Conservation (phyloP, 2,888 invertebrate species). For the Lycocerus yunnanus region DNA sequence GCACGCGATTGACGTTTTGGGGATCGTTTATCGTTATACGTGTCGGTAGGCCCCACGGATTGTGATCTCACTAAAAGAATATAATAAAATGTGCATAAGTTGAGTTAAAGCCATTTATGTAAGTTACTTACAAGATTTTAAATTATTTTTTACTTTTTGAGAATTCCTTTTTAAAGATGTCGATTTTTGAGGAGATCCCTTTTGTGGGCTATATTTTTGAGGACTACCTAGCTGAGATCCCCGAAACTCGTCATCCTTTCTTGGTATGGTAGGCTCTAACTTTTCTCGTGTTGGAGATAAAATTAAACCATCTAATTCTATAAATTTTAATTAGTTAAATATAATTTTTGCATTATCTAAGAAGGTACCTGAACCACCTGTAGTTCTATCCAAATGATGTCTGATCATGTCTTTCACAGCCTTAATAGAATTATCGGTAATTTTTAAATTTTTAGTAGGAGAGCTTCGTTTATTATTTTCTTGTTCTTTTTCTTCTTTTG, state of each 20-base stretch:
- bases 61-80: slow-evolving; percentile 65
- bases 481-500: slow-evolving; percentile 85
- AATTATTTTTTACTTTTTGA: slow-evolving; percentile 62
- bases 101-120: not conserved
- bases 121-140: slow-evolving; percentile 54
- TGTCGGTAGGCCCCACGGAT: slow-evolving; percentile 69
- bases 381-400: slow-evolving; percentile 73
- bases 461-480: slow-evolving; percentile 82
- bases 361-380: slow-evolving; percentile 63
- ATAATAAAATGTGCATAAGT: not conserved
- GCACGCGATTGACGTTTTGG: slow-evolving; percentile 78
- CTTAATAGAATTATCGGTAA: slow-evolving; percentile 54
- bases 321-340: slow-evolving; percentile 15
- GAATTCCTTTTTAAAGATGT: slow-evolving; percentile 56
- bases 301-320: slow-evolving; percentile 67
- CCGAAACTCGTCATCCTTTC: slow-evolving; percentile 61
- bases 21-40: slow-evolving; percentile 68
- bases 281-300: slow-evolving; percentile 74
- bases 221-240: slow-evolving; percentile 56
- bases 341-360: slow-evolving; percentile 7
- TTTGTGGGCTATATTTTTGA: slow-evolving; percentile 63
- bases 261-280: slow-evolving; percentile 69
- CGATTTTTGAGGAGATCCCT: slow-evolving; percentile 60
- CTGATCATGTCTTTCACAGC: slow-evolving; percentile 70
- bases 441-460: slow-evolving; percentile 65